These are phyloP conservation scores for Ellobius talpinus DNA, from an alignment of 2,113 vertebrate species.

Conservation along the genomic window DNA sequence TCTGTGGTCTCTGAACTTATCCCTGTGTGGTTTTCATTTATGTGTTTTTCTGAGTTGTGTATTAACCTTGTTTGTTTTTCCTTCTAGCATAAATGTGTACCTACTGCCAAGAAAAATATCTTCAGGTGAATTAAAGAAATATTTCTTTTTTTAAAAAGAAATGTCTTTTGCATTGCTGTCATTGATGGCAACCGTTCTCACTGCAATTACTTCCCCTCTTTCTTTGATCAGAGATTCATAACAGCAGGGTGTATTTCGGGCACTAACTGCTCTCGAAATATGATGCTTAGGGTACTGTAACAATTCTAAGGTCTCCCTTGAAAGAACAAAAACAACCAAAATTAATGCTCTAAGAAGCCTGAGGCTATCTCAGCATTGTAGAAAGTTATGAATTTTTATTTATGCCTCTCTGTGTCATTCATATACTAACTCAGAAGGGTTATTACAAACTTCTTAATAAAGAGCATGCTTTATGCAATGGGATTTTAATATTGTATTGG, in stretches of 20 bases:
- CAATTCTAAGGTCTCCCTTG: neutral
- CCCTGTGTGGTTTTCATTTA: neutral
- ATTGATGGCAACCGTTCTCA: neutral
- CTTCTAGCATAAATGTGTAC: neutral
- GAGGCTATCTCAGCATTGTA: neutral
- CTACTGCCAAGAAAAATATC: neutral
- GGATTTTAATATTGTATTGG: neutral
- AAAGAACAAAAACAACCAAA: neutral
- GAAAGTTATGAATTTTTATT: neutral
- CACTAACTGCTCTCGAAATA: neutral
- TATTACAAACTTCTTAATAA: neutral
- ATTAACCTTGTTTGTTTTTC: slow-evolving; percentile 27
- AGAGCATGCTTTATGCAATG: neutral
- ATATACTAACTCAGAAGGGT: neutral
- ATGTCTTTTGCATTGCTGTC: neutral
- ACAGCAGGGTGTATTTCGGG: neutral
- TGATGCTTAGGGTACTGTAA: neutral
- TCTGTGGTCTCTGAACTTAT: neutral
- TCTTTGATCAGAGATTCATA: neutral
- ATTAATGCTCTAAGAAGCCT: neutral
- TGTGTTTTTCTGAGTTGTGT: neutral
- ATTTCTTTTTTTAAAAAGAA: slow-evolving; percentile 36
- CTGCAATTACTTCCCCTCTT: neutral
- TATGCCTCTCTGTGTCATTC: neutral
- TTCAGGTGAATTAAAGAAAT: neutral